These are phyloP conservation scores for Microcebus lehilahytsara DNA, from an alignment of 2,113 vertebrate species.

Conservation along the genomic window DNA sequence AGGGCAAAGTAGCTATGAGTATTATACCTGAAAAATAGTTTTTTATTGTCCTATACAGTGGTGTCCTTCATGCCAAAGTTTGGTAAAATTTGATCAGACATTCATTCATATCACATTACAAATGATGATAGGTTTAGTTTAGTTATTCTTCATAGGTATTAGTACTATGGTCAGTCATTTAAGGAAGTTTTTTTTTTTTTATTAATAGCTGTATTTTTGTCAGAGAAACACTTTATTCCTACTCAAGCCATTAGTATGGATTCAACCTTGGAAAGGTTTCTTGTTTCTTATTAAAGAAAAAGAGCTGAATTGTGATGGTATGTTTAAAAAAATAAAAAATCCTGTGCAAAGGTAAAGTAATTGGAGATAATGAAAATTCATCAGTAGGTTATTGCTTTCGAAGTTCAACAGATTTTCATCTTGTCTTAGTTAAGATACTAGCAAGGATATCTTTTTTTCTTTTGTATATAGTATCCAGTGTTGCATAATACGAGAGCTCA, in stretches of 20 bases:
- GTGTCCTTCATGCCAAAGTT: neutral
- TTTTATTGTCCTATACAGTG: neutral
- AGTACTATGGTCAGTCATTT: neutral
- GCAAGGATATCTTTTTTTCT: neutral
- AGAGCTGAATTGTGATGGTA: neutral
- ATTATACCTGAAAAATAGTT: neutral
- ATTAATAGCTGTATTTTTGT: neutral
- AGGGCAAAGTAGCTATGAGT: neutral
- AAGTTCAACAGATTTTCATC: neutral
- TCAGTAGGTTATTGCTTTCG: constrained; percentile 7
- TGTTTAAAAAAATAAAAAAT: constrained; percentile 30
- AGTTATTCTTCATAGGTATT: neutral
- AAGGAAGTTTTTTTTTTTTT: neutral
- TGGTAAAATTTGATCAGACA: neutral
- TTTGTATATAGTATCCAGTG: neutral
- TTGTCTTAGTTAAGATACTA: neutral
- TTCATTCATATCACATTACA: neutral
- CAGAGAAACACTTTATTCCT: neutral
- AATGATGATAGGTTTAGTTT: neutral
- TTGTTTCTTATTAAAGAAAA: neutral
- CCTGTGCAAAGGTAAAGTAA: neutral
- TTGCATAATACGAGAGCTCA: neutral
- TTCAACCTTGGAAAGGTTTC: neutral
- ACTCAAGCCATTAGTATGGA: neutral
- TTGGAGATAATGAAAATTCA: neutral